Evolutionary conservation across 2,888 invertebrate species (phyloP).

Genomic region (Griposia aprilina): DNA sequence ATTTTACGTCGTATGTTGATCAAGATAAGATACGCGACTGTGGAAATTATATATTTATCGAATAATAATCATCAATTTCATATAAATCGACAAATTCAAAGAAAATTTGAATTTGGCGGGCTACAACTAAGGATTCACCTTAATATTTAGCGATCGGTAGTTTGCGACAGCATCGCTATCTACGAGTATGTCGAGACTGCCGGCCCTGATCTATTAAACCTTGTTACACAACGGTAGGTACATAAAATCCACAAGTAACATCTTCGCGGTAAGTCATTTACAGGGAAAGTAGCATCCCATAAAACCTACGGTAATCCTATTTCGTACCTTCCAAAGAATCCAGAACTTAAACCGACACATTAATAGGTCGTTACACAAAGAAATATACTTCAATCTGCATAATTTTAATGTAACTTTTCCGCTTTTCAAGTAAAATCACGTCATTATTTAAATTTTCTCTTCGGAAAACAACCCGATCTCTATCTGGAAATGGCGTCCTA

Average conservation of each 20-base stretch:
- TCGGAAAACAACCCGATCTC: constrained; percentile 66
- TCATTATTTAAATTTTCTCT: constrained; percentile 68
- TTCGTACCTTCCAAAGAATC: constrained; percentile 32
- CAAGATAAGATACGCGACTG: no score
- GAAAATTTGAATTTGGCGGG: no score
- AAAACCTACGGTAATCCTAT: constrained; percentile 50
- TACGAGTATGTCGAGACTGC: no score
- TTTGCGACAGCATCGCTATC: no score
- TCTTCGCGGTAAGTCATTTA: constrained; percentile 22
- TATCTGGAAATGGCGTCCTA: constrained; percentile 59
- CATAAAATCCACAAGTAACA: constrained; percentile 15
- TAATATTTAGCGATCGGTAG: no score
- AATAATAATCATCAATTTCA: no score
- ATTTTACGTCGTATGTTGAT: no score
- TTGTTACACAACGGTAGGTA: not conserved
- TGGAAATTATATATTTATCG: no score
- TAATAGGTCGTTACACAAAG: constrained; percentile 68
- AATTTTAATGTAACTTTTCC: constrained; percentile 69
- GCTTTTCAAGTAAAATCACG: constrained; percentile 56
- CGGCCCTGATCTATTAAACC: constrained; percentile 2
- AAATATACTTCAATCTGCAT: constrained; percentile 70
- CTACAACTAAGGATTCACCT: no score
- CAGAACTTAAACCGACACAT: constrained; percentile 59
- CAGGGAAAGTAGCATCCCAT: constrained; percentile 17
- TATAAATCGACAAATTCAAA: no score